Evolutionary conservation across 2,113 vertebrate genomes (phyloP).

Genomic region (Glareola pratincola): DNA sequence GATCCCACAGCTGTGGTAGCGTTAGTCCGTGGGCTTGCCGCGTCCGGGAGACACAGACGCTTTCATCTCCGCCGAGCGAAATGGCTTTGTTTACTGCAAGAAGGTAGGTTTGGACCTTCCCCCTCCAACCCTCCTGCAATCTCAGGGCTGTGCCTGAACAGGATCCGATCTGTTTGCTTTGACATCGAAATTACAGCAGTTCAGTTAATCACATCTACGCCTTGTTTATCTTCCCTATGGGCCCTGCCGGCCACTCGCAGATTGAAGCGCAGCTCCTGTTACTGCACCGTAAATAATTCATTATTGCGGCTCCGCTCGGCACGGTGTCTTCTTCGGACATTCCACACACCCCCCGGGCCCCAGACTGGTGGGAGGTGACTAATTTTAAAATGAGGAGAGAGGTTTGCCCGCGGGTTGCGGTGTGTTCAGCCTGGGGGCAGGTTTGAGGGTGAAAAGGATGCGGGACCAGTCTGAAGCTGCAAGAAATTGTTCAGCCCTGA

Average conservation of each 20-base stretch:
- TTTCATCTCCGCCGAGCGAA: not conserved
- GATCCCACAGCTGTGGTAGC: not conserved
- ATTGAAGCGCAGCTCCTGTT: not conserved
- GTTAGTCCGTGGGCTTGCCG: rapidly evolving
- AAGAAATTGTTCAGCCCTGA: not conserved
- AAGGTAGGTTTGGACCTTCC: not conserved
- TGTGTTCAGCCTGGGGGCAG: not conserved
- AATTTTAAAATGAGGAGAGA: rapidly evolving
- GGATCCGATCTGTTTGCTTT: conserved; percentile 39
- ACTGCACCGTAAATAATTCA: conserved; percentile 7
- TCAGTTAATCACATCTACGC: not conserved
- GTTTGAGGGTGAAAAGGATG: not conserved
- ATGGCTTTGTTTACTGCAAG: not conserved
- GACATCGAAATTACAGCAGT: not conserved
- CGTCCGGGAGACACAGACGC: not conserved
- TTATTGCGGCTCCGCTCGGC: not conserved
- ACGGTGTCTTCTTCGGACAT: rapidly evolving
- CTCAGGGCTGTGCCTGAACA: conserved; percentile 24
- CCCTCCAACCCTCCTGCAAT: not conserved
- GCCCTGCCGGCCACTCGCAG: not conserved
- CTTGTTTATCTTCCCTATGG: not conserved
- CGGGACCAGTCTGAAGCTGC: not conserved
- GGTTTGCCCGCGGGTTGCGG: rapidly evolving
- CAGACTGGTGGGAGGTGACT: not conserved
- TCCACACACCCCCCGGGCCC: not conserved